Evolutionary conservation across 1,140 invertebrate genomes (phyloP).

Genomic region (Eulimnadia texana): DNA sequence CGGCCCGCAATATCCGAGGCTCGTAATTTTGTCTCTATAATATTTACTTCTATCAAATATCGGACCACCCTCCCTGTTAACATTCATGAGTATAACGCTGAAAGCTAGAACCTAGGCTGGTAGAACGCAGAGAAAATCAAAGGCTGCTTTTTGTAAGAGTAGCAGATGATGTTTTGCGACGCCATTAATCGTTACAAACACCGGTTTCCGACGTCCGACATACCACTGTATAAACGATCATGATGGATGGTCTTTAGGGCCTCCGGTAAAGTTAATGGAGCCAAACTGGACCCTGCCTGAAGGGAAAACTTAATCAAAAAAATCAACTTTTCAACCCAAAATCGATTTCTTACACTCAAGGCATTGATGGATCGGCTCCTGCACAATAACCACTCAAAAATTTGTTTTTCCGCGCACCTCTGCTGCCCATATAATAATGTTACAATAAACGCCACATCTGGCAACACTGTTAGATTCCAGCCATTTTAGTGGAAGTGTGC

Average conservation of each 20-base stretch:
- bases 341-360: neutral
- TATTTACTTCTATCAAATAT: neutral
- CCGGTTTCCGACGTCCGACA: neutral
- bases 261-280: neutral
- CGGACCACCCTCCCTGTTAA: too few species aligned
- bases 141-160: too few species aligned
- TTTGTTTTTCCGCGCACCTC: too few species aligned
- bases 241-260: conserved; percentile 9
- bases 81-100: too few species aligned
- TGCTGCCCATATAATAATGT: too few species aligned
- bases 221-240: neutral
- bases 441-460: too few species aligned
- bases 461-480: too few species aligned
- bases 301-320: neutral
- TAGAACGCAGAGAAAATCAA: neutral
- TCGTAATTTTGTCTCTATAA: neutral
- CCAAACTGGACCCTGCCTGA: neutral
- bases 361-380: neutral
- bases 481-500: too few species aligned
- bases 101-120: too few species aligned
- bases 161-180: neutral
- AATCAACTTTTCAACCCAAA: neutral
- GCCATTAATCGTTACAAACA: neutral
- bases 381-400: too few species aligned
- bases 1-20: neutral